Evolutionary conservation across 2,888 invertebrate species (phyloP).

Genomic region (Sphinx pinastri): DNA sequence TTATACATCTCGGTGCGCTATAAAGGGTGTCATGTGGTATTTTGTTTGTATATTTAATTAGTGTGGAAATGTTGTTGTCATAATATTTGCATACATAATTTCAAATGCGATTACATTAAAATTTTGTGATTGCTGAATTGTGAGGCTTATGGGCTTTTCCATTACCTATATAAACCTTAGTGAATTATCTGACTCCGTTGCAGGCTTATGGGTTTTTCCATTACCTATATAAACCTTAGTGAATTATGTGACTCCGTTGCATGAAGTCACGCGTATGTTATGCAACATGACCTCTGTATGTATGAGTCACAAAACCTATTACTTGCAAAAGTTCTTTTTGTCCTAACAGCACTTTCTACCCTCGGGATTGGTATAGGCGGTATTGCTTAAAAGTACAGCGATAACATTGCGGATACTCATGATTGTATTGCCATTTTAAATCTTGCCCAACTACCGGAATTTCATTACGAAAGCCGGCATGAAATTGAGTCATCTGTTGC

Average conservation of each 20-base stretch:
- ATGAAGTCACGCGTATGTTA: slow-evolving; percentile 75
- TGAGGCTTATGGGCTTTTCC: not conserved
- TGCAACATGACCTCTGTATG: slow-evolving; percentile 33
- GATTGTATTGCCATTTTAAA: slow-evolving; percentile 7
- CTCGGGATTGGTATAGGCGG: not conserved
- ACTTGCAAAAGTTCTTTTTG: slow-evolving; percentile 47
- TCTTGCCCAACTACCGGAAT: slow-evolving; percentile 12
- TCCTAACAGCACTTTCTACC: not conserved
- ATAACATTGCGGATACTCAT: slow-evolving; percentile 7
- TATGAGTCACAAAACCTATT: slow-evolving; percentile 32
- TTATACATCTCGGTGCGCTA: too few relatives aligned
- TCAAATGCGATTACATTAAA: not conserved
- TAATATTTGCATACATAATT: not conserved
- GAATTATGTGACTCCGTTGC: slow-evolving; percentile 54
- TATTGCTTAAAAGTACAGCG: not conserved
- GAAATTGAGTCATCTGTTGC: slow-evolving; percentile 16
- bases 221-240: slow-evolving; percentile 29
- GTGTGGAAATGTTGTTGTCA: not conserved
- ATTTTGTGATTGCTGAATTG: not conserved
- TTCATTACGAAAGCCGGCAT: slow-evolving; percentile 10
- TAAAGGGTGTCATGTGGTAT: not conserved
- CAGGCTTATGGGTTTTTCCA: slow-evolving; percentile 32
- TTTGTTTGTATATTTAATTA: not conserved
- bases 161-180: slow-evolving; percentile 22
- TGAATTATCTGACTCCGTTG: slow-evolving; percentile 54